Base-by-base conservation (phyloP, 1,140 invertebrate species). In the Homarus americanus region DNA sequence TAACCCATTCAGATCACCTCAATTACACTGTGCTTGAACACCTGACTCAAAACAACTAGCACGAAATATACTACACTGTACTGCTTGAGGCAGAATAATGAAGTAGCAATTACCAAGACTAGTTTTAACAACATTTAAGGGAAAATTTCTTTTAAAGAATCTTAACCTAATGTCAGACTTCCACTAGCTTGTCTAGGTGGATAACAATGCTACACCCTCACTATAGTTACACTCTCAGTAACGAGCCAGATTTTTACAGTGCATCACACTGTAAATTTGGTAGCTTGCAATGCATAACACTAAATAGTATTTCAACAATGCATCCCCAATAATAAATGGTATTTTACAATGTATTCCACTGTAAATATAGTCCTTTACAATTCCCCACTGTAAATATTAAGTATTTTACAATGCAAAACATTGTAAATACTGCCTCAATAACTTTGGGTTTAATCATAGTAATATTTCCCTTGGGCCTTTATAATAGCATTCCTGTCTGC, bases 111-210 rank as follows among this genome's bases (percentile, higher is more conserved):
- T 12, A 69, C 24, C 5, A 12, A 32, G 63, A 69, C 63, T 69
- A 69, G 63, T 69, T 69, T 24, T 32, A 69, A 66, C 28, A 66
- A 69, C 63, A 69, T 69, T 69, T 69, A 69, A 4, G 53, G 53
- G 28, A 69, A 69, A 32, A 32, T 10, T 32, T 69, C 32, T 28
- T 9, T 32, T 9, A 32, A 49, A 49, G 44, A 49, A 69, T 32
- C n/a, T 69, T 63, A 63, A 32, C 24, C 63, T 69, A 28, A 28
- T 69, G 28, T 69, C 63, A 32, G n/a, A 69, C 63, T 24, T 69
- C 5, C n/a, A 69, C n/a, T 69, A 7, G 24, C 28, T 24, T 24
- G 53, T 20, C n/a, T n/a, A 24, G 20, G 20, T 58, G 53, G 20
- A 58, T 58, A 58, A 58, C 53, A 32, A 69, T 69, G n/a, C 5